Conservation (phyloP, 1,140 invertebrate genomes). For the Megalonaias nervosa region DNA sequence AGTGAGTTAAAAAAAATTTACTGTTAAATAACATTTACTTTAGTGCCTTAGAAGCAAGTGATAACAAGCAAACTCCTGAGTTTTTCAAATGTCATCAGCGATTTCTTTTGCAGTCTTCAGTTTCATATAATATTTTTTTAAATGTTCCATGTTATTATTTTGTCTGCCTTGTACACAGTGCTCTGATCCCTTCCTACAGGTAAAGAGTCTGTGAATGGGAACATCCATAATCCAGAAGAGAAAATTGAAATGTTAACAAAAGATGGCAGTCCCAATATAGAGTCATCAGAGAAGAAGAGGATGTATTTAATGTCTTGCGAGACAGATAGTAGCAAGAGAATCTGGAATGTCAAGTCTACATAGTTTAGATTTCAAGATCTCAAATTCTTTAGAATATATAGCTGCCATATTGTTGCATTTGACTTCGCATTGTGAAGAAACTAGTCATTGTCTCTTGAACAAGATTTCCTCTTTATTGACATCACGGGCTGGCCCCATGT, state of each 20-base stretch:
- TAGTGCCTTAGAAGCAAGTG: too few species aligned
- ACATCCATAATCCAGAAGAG: conserved; percentile 24
- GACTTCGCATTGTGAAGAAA: too few species aligned
- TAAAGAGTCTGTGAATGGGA: conserved; percentile 5
- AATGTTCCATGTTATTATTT: neutral
- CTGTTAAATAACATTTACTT: neutral
- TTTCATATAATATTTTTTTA: neutral
- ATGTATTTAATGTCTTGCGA: conserved; percentile 50
- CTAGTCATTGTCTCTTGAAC: too few species aligned
- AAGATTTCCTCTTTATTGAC: too few species aligned
- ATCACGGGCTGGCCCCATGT: too few species aligned
- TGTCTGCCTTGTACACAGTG: neutral
- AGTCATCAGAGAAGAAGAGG: conserved; percentile 50
- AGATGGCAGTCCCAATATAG: conserved; percentile 40
- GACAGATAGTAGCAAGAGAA: conserved; percentile 43
- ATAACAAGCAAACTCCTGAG: neutral
- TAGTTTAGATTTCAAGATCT: too few species aligned
- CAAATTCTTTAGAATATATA: too few species aligned
- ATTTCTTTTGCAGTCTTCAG: neutral
- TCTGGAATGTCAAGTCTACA: too few species aligned
- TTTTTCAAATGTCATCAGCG: neutral
- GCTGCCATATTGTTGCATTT: too few species aligned
- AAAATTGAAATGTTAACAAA: conserved; percentile 53
- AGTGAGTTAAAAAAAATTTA: neutral
- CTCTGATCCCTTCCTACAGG: conserved; percentile 1